phyloP scores from a whole-genome alignment of 2,113 vertebrate species.

The Chloroceryle aenea region DNA sequence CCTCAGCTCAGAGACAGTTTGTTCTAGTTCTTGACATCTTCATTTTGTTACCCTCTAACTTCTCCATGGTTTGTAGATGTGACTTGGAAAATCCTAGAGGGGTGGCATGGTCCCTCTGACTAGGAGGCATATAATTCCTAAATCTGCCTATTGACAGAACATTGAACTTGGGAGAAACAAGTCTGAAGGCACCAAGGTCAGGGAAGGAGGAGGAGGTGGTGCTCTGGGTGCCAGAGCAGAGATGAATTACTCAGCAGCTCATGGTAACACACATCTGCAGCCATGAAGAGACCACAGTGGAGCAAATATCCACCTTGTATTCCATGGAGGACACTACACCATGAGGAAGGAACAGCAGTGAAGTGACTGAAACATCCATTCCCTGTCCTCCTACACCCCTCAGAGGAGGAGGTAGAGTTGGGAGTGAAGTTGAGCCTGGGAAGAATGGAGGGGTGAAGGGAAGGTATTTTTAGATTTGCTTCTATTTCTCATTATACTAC shows the following conservation, averaged over 20 bases:
- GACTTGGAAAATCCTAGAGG: not conserved
- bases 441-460: not conserved
- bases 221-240: accelerated
- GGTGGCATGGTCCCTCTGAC: not conserved
- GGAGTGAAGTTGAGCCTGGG: not conserved
- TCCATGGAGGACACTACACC: not conserved
- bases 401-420: accelerated
- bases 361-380: not conserved
- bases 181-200: not conserved
- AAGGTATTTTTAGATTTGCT: not conserved
- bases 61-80: not conserved
- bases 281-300: not conserved
- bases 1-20: not conserved
- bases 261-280: accelerated
- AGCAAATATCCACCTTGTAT: not conserved
- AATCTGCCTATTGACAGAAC: too few species aligned
- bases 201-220: not conserved
- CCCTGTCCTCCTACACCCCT: not conserved
- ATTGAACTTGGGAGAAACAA: too few species aligned
- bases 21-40: not conserved
- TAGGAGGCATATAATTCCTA: not conserved
- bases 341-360: not conserved
- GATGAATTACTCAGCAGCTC: not conserved
- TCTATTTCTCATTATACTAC: not conserved
- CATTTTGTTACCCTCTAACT: not conserved